These are phyloP conservation scores for Anas capensis DNA, from an alignment of 2,797 vertebrate species.

Conservation along the genomic window DNA sequence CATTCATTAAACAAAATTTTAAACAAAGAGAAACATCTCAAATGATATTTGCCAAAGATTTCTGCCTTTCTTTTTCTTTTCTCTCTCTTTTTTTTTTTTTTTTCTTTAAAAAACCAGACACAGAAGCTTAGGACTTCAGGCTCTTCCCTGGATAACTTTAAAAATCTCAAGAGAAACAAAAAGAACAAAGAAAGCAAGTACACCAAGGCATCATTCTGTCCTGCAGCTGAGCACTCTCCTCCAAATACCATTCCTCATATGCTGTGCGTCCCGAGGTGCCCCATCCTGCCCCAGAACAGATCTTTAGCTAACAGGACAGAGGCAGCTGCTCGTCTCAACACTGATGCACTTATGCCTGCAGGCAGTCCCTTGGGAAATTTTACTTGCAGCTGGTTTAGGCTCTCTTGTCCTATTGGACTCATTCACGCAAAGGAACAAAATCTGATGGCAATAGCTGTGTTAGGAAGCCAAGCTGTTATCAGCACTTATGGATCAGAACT, in stretches of 20 bases:
- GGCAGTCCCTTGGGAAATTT: not conserved
- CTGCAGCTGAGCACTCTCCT: not conserved
- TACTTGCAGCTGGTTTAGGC: not conserved
- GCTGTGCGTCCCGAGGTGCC: not conserved
- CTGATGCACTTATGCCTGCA: not conserved
- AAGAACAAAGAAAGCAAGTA: not conserved
- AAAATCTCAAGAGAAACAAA: not conserved
- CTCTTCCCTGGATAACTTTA: not conserved
- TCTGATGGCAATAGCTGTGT: not conserved
- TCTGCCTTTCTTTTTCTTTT: not conserved
- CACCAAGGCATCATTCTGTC: not conserved
- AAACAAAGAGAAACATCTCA: not conserved
- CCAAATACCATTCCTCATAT: not conserved
- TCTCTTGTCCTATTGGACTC: not conserved
- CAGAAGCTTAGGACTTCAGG: not conserved
- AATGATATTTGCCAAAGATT: not conserved
- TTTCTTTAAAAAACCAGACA: not conserved
- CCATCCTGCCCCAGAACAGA: not conserved
- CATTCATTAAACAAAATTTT: not conserved
- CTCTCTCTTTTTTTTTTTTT: not conserved
- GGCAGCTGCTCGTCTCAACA: not conserved
- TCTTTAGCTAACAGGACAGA: not conserved
- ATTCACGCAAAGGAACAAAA: not conserved
- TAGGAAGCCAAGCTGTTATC: not conserved
- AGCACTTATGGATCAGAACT: not conserved